Evolutionary conservation across 2,797 vertebrate species (phyloP), one percentile per base, ranked within the genome.

Genomic region (Urosaurus nigricauda): DNA sequence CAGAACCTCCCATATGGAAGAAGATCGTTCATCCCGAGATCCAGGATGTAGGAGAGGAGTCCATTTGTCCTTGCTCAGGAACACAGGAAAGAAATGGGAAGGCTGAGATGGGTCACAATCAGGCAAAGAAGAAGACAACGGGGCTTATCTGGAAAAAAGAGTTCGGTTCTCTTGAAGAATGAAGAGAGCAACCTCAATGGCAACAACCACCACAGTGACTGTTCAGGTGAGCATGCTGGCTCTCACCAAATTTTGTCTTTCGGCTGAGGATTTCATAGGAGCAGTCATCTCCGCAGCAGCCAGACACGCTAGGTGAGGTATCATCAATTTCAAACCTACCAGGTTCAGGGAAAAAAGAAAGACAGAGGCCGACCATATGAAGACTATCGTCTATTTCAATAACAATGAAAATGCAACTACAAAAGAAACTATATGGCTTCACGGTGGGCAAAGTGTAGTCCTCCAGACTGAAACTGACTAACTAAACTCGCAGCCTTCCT

Each of bases 181-280:
- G 32, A 68, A 43, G n/a, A 43, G n/a, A 65, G 24, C n/a, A 16
- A 9, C 79, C 84, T 98, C 97, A 99, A 94, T 98, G 98, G 96
- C 98, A 99, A 96, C 98, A 99, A 95, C 98, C 97, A 8, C 98
- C 98, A 24, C 98, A 98, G 96, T 98, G 98, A 35, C 97, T 97
- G 1, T 98, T 98, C 0, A 97, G 94, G 29, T 98, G 98, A 85
- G 97, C 96, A 84, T 98, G 98, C 84, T 98, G 98, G 12, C 96
- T 96, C 93, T 98, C 98, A 82, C 98, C 98, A 35, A 98, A 98
- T 92, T 98, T 98, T 93, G 98, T 99, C 94, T 98, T 97, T 89
- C 98, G 97, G 96, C 98, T 99, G 93, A 99, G 97, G 95, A 99
- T 99, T 96, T 99, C 98, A 2, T 99, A 99, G 89, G 98, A 98